These are phyloP conservation scores for Eilema caniola DNA, from an alignment of 2,888 invertebrate species.

Conservation along the genomic window DNA sequence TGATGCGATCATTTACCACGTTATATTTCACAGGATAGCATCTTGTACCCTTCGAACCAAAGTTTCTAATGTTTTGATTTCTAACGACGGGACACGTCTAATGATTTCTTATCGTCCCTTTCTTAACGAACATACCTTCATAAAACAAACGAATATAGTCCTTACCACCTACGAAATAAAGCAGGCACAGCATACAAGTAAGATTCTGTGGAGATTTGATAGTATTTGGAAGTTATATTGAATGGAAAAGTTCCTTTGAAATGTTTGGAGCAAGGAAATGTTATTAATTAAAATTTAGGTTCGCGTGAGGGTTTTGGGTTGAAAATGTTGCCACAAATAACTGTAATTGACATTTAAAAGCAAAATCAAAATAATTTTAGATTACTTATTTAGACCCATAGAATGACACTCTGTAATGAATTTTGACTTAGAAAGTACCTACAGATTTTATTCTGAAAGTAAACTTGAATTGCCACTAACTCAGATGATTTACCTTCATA, in stretches of 20 bases:
- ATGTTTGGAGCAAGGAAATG: conserved; percentile 57
- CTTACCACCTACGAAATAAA: conserved; percentile 38
- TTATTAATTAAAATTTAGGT: conserved; percentile 66
- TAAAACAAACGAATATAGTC: conserved; percentile 28
- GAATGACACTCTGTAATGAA: neutral
- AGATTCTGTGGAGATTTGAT: conserved; percentile 43
- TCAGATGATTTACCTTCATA: too few species aligned
- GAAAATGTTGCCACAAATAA: neutral
- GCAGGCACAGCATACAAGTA: conserved; percentile 13
- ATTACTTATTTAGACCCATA: too few species aligned
- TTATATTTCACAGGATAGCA: conserved; percentile 36
- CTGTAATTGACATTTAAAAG: neutral
- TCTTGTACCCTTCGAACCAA: conserved; percentile 54
- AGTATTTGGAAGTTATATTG: conserved; percentile 67
- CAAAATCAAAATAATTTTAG: neutral
- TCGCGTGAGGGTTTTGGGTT: conserved; percentile 29
- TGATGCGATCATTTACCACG: conserved; percentile 44
- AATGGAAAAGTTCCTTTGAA: conserved; percentile 66
- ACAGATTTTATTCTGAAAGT: too few species aligned
- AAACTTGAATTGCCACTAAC: too few species aligned
- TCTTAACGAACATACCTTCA: conserved; percentile 30
- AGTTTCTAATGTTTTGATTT: conserved; percentile 80
- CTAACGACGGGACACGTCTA: conserved; percentile 79
- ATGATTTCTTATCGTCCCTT: conserved; percentile 67
- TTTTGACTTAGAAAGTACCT: too few species aligned